Percentiles rank a stretch among this genome's conserved stretches.
Conservation (phyloP, 2,113 vertebrate species). For the Sphyrna mokarran region DNA sequence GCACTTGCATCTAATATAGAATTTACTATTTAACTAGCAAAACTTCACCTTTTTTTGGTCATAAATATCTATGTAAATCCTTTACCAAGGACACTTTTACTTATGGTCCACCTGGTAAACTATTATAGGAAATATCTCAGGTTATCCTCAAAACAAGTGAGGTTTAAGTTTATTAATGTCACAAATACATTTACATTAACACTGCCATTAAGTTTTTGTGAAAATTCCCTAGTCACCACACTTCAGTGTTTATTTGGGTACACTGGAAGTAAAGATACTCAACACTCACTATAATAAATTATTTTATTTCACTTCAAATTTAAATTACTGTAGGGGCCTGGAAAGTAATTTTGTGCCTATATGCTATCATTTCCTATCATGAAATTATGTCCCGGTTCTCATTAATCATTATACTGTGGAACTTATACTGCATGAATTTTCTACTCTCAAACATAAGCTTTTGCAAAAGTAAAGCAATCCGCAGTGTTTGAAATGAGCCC, state of each 20-base stretch:
- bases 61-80: not conserved
- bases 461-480: conserved; percentile 2
- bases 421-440: not conserved
- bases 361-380: not conserved
- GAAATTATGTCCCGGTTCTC: conserved; percentile 13
- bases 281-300: not conserved
- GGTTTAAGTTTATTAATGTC: not conserved
- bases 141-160: not conserved
- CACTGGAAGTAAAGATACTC: not conserved
- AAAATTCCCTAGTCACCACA: too few relatives aligned
- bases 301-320: not conserved
- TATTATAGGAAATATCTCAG: not conserved
- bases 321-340: not conserved
- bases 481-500: not conserved
- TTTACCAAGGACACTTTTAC: not conserved
- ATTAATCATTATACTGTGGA: conserved; percentile 18
- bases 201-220: too few relatives aligned
- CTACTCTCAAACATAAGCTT: not conserved
- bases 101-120: not conserved
- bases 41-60: not conserved
- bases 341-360: conserved; percentile 11
- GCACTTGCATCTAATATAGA: not conserved
- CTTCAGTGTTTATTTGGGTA: too few relatives aligned
- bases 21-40: not conserved
- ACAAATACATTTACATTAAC: not conserved